A percentile compares a stretch with the other conserved stretches of the same genome.
Conservation (phyloP, 2,888 invertebrate species). For the Reticulitermes lucifugus region DNA sequence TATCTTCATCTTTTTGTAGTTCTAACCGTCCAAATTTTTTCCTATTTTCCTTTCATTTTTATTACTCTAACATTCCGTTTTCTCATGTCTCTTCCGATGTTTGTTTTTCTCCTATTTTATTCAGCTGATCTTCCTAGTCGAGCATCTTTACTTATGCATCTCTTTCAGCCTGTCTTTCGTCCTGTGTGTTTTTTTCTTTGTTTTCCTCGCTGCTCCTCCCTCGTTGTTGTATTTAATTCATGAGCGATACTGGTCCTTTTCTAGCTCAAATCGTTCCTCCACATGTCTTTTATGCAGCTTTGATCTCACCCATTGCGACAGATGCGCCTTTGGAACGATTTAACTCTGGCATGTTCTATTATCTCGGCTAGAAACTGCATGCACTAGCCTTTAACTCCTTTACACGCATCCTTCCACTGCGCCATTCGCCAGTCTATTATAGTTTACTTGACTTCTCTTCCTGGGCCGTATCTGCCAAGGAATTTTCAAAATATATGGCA, state of each 20-base stretch:
- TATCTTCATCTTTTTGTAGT: background rate
- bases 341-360: no score
- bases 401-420: no score
- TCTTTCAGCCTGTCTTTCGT: background rate
- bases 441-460: no score
- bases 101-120: background rate
- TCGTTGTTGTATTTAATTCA: background rate
- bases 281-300: background rate
- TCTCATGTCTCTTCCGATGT: background rate
- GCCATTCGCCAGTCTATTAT: no score
- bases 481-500: no score
- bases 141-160: background rate
- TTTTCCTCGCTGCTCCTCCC: background rate
- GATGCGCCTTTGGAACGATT: no score
- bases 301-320: background rate
- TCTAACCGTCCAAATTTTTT: background rate
- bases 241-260: background rate
- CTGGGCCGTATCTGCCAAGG: no score
- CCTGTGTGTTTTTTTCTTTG: background rate
- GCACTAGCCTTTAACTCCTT: no score
- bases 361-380: no score
- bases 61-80: background rate
- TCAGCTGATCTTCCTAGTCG: background rate
- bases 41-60: background rate
- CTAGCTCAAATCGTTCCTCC: background rate